These are phyloP conservation scores for Ceratitis capitata DNA, from an alignment of 1,140 invertebrate species.

Conservation along the genomic window DNA sequence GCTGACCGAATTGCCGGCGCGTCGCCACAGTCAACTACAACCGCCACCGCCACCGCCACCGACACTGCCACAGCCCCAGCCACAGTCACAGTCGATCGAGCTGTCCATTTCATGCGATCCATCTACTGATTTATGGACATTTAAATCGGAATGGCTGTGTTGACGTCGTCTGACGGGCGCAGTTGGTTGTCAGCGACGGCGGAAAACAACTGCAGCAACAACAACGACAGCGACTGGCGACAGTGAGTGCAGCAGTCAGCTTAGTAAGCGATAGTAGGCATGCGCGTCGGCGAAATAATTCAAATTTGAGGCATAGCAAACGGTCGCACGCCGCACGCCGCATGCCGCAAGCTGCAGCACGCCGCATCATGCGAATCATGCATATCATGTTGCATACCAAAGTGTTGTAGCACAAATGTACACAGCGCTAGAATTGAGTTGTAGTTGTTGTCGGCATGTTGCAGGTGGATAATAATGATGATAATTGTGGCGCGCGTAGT, in stretches of 20 bases:
- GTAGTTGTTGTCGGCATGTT: not conserved
- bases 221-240: not conserved
- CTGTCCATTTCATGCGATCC: not conserved
- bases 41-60: not conserved
- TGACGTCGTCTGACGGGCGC: conserved; percentile 30
- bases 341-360: too few species aligned
- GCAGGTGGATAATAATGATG: not conserved
- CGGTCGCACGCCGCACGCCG: too few species aligned
- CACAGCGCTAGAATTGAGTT: not conserved
- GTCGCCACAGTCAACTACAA: too few species aligned
- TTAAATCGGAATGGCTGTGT: conserved; percentile 35
- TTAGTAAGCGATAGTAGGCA: not conserved
- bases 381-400: not conserved
- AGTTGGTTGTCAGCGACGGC: conserved; percentile 9
- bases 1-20: too few species aligned
- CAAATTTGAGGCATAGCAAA: not conserved
- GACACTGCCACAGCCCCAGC: not conserved
- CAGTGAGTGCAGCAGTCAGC: not conserved
- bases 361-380: too few species aligned
- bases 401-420: not conserved
- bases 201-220: not conserved
- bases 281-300: conserved; percentile 2
- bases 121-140: conserved; percentile 35
- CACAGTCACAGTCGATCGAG: not conserved
- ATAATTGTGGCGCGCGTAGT: not conserved